Percentiles rank a stretch among this genome's conserved stretches.
These are phyloP conservation scores for Enoplosus armatus DNA, from an alignment of 2,797 vertebrate genomes.

Conservation along the genomic window DNA sequence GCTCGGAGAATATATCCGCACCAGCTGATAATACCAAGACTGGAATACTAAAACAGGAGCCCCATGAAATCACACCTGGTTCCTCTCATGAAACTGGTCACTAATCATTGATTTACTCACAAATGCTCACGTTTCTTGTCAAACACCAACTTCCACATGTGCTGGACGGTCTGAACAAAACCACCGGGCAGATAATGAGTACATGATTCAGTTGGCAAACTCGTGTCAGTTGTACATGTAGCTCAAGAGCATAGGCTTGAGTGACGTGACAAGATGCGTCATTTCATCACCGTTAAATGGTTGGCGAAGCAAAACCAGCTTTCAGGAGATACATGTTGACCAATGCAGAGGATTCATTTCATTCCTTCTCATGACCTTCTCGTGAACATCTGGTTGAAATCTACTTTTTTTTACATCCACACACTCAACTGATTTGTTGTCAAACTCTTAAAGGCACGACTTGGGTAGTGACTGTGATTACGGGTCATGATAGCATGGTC, in stretches of 20 bases:
- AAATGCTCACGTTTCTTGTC: slow-evolving; percentile 24
- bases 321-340: slow-evolving; percentile 15
- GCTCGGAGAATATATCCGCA: slow-evolving; percentile 7
- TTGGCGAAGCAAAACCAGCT: background rate
- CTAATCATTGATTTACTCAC: slow-evolving; percentile 26
- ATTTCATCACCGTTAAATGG: background rate
- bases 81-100: slow-evolving; percentile 15
- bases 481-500: background rate
- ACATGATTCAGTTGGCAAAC: slow-evolving; percentile 1
- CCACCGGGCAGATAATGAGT: slow-evolving; percentile 22
- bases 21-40: slow-evolving; percentile 12
- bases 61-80: slow-evolving; percentile 34
- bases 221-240: slow-evolving; percentile 19
- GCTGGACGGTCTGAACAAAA: slow-evolving; percentile 32
- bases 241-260: slow-evolving; percentile 2
- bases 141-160: slow-evolving; percentile 26
- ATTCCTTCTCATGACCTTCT: slow-evolving; percentile 14
- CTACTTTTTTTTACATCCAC: slow-evolving; percentile 20
- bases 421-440: slow-evolving; percentile 7
- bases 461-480: background rate
- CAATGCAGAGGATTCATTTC: background rate
- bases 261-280: background rate
- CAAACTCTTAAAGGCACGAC: slow-evolving; percentile 14
- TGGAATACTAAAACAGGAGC: slow-evolving; percentile 27
- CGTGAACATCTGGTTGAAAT: slow-evolving; percentile 10